Conservation (phyloP, 2,113 vertebrate species). For the Corydoras sp. region DNA sequence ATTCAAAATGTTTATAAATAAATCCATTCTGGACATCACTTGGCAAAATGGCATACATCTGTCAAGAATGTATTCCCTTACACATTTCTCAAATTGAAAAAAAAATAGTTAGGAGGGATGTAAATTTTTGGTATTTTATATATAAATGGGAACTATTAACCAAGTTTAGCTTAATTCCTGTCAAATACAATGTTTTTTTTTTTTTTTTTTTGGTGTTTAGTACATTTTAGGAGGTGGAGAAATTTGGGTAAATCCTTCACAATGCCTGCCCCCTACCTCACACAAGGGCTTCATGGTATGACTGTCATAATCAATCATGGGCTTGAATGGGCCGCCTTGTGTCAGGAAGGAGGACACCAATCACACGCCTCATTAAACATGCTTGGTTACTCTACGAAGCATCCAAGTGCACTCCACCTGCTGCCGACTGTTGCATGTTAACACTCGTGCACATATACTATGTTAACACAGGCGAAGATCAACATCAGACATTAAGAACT, state of each 20-base stretch:
- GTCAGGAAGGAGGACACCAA: constrained; percentile 67
- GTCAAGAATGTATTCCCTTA: too few species aligned
- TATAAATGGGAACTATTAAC: too few species aligned
- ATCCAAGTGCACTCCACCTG: constrained; percentile 60
- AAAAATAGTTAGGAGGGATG: too few species aligned
- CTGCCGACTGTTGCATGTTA: constrained; percentile 52
- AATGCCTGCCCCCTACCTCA: constrained; percentile 15
- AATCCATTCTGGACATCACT: too few species aligned
- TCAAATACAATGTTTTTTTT: too few species aligned
- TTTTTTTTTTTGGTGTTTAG: background rate
- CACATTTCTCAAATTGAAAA: too few species aligned
- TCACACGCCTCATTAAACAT: constrained; percentile 74
- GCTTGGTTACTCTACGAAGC: constrained; percentile 68
- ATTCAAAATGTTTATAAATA: too few species aligned
- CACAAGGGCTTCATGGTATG: constrained; percentile 63
- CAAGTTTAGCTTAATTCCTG: too few species aligned
- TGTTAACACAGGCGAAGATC: background rate
- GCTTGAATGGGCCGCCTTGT: constrained; percentile 62
- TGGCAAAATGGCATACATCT: too few species aligned
- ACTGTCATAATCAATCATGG: constrained; percentile 73
- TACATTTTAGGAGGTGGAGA: constrained; percentile 2
- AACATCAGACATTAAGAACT: background rate
- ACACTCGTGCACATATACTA: background rate
- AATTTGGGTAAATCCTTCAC: background rate
- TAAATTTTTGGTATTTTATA: too few species aligned